Evolutionary conservation across 2,797 vertebrate species (phyloP).

Genomic region (Cuniculus paca): DNA sequence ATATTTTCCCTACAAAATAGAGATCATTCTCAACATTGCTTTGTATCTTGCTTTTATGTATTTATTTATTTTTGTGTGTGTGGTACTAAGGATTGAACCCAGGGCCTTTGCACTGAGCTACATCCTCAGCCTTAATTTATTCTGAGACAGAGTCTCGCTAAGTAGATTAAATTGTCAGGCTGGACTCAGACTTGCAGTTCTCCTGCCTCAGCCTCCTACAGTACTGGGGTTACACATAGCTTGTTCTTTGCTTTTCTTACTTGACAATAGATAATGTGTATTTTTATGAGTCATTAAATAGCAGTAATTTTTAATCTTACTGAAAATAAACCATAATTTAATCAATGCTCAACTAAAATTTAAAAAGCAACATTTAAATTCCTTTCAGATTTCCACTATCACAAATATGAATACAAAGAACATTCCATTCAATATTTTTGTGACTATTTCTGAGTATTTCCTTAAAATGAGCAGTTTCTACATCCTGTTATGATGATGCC

Average conservation of each 20-base stretch:
- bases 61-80: neutral
- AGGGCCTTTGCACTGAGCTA: neutral
- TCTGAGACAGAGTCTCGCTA: neutral
- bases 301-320: neutral
- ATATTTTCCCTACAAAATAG: neutral
- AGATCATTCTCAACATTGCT: neutral
- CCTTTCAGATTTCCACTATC: conserved; percentile 15
- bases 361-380: neutral
- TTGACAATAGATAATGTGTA: neutral
- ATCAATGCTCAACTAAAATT: neutral
- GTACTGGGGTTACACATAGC: neutral
- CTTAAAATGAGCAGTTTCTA: neutral
- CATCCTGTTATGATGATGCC: rapidly evolving
- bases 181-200: neutral
- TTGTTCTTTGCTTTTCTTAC: neutral
- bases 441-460: neutral
- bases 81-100: neutral
- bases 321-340: neutral
- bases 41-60: neutral
- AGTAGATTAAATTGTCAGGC: neutral
- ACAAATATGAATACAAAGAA: neutral
- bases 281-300: conserved; percentile 3
- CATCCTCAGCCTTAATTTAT: neutral
- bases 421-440: neutral
- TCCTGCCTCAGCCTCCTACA: neutral